Conservation (phyloP, 2,888 invertebrate species). For the Orthosia gothica region DNA sequence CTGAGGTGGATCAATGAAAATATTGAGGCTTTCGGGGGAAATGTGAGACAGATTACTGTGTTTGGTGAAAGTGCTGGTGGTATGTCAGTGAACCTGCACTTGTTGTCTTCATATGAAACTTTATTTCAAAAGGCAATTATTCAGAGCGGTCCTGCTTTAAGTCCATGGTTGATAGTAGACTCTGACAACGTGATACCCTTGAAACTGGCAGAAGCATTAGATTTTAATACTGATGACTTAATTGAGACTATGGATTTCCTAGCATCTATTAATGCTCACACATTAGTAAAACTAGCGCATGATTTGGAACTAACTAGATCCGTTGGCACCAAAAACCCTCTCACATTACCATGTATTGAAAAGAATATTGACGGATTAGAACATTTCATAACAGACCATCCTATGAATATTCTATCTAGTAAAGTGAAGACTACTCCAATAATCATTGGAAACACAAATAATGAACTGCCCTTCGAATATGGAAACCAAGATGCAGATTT, state of each 20-base stretch:
- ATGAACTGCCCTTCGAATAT: background rate
- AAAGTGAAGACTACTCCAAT: background rate
- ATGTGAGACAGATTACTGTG: constrained; percentile 37
- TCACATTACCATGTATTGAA: background rate
- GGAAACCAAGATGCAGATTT: background rate
- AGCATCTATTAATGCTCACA: background rate
- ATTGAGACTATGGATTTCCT: background rate
- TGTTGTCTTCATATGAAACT: background rate
- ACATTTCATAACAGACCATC: background rate
- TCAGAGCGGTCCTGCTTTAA: constrained; percentile 19
- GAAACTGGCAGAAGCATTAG: background rate
- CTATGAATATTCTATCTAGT: background rate
- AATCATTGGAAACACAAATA: background rate
- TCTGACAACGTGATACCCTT: constrained; percentile 26
- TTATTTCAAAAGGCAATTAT: background rate
- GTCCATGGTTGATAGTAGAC: constrained; percentile 26
- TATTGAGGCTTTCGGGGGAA: constrained; percentile 72
- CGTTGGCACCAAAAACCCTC: background rate
- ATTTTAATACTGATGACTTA: background rate
- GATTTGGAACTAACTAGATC: background rate
- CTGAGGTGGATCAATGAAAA: constrained; percentile 59
- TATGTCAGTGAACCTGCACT: background rate
- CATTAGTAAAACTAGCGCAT: background rate
- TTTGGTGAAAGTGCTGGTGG: background rate
- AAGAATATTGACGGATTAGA: background rate